Conservation (phyloP, 2,113 vertebrate genomes). For the Bubo blakistoni region DNA sequence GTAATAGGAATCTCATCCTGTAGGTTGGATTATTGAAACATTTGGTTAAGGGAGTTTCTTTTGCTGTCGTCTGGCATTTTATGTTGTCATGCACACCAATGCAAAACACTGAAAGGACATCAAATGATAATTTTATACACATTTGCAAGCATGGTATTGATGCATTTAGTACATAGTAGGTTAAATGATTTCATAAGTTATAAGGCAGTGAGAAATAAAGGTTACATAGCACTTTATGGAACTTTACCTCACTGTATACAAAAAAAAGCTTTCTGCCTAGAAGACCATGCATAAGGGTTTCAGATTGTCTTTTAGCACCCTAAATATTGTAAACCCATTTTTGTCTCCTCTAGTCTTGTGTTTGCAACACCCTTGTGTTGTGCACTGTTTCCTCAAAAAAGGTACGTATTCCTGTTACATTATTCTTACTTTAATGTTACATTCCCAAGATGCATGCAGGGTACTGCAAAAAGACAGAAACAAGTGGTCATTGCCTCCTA, state of each 20-base stretch:
- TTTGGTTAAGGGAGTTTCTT: neutral
- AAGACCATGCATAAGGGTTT: neutral
- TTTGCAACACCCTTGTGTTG: constrained; percentile 97
- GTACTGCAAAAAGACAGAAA: neutral
- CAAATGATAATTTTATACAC: neutral
- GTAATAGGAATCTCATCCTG: neutral
- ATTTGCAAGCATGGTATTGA: neutral
- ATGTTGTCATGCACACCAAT: neutral
- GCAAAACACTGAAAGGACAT: neutral
- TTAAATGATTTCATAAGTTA: neutral
- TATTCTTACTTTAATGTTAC: neutral
- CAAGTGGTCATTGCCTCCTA: neutral
- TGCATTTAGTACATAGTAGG: neutral
- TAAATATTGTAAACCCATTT: neutral
- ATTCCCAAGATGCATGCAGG: neutral
- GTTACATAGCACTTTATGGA: neutral
- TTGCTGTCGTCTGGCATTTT: neutral
- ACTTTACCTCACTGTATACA: neutral
- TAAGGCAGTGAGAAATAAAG: neutral
- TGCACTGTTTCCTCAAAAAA: constrained; percentile 96
- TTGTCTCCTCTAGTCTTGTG: constrained; percentile 82
- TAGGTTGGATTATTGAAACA: neutral
- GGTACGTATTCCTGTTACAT: constrained; percentile 70
- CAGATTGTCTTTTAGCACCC: neutral
- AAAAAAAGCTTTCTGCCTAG: neutral